phyloP scores from a whole-genome alignment of 2,797 vertebrate species.

The Leptoclinus maculatus region DNA sequence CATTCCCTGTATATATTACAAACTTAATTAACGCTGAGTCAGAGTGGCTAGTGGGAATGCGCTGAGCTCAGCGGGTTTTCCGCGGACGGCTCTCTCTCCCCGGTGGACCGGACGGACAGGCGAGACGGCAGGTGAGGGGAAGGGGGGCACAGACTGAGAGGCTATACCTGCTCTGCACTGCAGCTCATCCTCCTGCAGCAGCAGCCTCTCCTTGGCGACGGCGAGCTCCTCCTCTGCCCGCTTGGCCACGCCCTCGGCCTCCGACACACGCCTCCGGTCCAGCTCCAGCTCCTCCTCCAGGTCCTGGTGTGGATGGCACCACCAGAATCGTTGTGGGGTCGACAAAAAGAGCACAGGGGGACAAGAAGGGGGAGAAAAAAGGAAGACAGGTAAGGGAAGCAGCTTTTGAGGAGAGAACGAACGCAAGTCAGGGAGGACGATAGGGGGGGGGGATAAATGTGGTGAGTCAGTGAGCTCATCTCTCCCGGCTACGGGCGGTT shows the following conservation, averaged over 20 bases:
- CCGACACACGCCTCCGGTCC: constrained; percentile 83
- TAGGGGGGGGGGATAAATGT: constrained; percentile 49
- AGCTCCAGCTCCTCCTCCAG: constrained; percentile 89
- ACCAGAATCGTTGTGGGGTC: background rate
- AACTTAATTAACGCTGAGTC: constrained; percentile 54
- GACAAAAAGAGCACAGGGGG: constrained; percentile 8
- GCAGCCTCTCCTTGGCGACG: constrained; percentile 87
- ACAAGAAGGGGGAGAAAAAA: constrained; percentile 6
- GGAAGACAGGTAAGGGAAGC: constrained; percentile 9
- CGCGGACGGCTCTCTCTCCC: background rate
- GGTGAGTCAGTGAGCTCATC: constrained; percentile 61
- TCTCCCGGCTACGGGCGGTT: constrained; percentile 54
- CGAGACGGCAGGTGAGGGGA: constrained; percentile 1
- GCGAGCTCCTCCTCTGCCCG: constrained; percentile 88
- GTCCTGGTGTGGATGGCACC: constrained; percentile 75
- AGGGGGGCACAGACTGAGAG: background rate
- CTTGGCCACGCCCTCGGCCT: constrained; percentile 84
- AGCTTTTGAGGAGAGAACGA: constrained; percentile 43
- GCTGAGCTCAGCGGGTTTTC: constrained; percentile 38
- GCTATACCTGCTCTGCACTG: constrained; percentile 87
- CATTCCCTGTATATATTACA: constrained; percentile 58
- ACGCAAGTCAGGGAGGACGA: constrained; percentile 21
- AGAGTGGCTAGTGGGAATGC: constrained; percentile 47
- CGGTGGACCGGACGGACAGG: background rate
- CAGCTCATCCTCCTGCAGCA: constrained; percentile 87